Conservation (phyloP, 2,797 vertebrate genomes). For the Neoniphon sammara region DNA sequence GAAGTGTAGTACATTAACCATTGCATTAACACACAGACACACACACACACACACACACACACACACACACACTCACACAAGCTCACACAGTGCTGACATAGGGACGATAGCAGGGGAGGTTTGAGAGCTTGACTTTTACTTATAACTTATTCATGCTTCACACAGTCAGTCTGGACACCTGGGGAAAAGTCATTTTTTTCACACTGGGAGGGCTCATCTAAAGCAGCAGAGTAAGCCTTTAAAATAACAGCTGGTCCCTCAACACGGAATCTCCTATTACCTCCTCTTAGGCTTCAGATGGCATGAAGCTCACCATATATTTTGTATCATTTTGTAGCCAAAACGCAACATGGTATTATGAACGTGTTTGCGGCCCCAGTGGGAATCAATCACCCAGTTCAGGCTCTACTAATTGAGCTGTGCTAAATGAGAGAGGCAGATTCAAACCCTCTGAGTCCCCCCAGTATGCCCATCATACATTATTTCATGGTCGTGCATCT, state of each 20-base stretch:
- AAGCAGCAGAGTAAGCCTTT: slow-evolving; percentile 47
- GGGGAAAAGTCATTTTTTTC: slow-evolving; percentile 65
- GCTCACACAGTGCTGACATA: slow-evolving; percentile 24
- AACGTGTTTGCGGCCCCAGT: neutral
- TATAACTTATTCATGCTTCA: slow-evolving; percentile 79
- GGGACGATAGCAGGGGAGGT: slow-evolving; percentile 47
- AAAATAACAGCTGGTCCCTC: slow-evolving; percentile 61
- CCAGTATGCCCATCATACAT: neutral
- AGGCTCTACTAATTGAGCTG: slow-evolving; percentile 27
- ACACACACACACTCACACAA: neutral
- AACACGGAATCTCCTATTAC: slow-evolving; percentile 17
- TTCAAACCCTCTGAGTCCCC: slow-evolving; percentile 7
- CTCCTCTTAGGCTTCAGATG: slow-evolving; percentile 2
- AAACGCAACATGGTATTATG: neutral
- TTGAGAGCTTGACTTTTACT: slow-evolving; percentile 59
- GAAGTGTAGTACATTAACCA: slow-evolving; percentile 53
- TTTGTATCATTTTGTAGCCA: slow-evolving; percentile 2
- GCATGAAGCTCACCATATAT: slow-evolving; percentile 19
- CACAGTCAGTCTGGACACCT: slow-evolving; percentile 62
- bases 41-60: slow-evolving; percentile 9
- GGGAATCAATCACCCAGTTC: neutral
- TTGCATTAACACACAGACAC: slow-evolving; percentile 34
- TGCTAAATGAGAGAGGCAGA: too few relatives aligned
- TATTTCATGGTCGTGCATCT: neutral
- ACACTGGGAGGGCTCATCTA: slow-evolving; percentile 44